phyloP scores from a whole-genome alignment of 2,888 invertebrate genomes.

The Spilosoma lubricipeda region DNA sequence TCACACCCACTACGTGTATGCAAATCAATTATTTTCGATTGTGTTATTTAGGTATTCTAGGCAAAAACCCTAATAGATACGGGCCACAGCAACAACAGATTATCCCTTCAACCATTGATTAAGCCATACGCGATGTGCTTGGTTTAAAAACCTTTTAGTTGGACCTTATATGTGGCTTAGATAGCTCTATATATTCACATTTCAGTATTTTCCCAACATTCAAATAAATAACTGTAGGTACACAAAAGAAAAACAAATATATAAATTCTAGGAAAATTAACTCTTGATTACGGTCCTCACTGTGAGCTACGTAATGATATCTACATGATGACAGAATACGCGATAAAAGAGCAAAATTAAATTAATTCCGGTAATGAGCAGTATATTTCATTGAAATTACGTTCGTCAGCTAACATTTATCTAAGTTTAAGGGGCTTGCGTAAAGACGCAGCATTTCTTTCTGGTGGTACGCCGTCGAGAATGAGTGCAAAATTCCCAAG shows the following conservation, averaged over 20 bases:
- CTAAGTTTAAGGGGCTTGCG: slow-evolving; percentile 71
- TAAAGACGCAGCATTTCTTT: slow-evolving; percentile 77
- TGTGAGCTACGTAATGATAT: slow-evolving; percentile 38
- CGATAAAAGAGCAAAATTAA: slow-evolving; percentile 62
- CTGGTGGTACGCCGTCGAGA: slow-evolving; percentile 64
- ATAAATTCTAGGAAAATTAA: slow-evolving; percentile 26
- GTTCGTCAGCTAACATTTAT: slow-evolving; percentile 77
- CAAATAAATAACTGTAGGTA: neutral
- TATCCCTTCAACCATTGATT: no score
- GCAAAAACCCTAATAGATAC: neutral
- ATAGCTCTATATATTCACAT: neutral
- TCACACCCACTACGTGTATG: neutral
- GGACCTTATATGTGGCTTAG: neutral
- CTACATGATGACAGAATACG: slow-evolving; percentile 49
- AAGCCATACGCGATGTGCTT: no score
- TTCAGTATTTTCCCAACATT: neutral
- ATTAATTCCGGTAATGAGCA: slow-evolving; percentile 69
- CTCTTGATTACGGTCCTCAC: slow-evolving; percentile 16
- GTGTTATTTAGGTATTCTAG: neutral
- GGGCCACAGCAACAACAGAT: no score
- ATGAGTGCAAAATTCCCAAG: slow-evolving; percentile 80
- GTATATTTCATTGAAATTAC: slow-evolving; percentile 75
- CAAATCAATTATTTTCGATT: neutral
- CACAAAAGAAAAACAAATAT: neutral
- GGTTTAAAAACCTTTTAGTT: neutral